A percentile compares a stretch with the other conserved stretches of the same genome.
These are phyloP conservation scores for Eucriotettix oculatus DNA, from an alignment of 2,888 invertebrate species.

Conservation along the genomic window DNA sequence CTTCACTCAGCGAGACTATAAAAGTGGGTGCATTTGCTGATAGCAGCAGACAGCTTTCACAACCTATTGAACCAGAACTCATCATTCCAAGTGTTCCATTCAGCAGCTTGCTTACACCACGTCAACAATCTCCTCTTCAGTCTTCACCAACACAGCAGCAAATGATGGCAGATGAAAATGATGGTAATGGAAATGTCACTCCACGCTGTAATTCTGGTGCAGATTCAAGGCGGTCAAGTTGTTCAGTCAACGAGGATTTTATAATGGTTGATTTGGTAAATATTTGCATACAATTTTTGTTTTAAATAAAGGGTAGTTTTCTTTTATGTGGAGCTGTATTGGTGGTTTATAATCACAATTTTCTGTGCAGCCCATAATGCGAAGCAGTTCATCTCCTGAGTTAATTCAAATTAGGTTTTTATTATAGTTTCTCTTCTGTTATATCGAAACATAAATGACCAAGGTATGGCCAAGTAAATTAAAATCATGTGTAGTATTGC, in stretches of 20 bases:
- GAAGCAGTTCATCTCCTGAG: no score
- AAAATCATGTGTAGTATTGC: no score
- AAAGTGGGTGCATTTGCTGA: conserved; percentile 66
- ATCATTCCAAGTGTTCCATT: conserved; percentile 47
- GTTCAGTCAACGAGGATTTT: conserved; percentile 43
- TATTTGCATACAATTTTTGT: neutral
- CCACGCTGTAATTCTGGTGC: conserved; percentile 18
- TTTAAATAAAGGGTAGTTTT: no score
- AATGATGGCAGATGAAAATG: conserved; percentile 18
- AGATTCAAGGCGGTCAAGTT: conserved; percentile 28
- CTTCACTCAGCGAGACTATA: conserved; percentile 49
- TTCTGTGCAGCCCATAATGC: no score
- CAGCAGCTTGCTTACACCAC: conserved; percentile 33
- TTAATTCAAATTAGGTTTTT: no score
- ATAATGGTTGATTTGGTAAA: conserved; percentile 56
- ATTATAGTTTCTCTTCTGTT: no score
- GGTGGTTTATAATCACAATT: no score
- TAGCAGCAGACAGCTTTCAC: conserved; percentile 29
- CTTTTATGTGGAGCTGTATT: no score
- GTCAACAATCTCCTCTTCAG: conserved; percentile 21
- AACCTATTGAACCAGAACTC: conserved; percentile 27
- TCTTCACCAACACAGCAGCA: conserved; percentile 6
- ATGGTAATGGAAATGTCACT: conserved; percentile 26
- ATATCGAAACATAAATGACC: no score
- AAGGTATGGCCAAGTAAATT: no score